A percentile compares a stretch with the other conserved stretches of the same genome.
These are phyloP conservation scores for Sarcophaga carnaria DNA, from an alignment of 2,888 invertebrate genomes.

Conservation along the genomic window DNA sequence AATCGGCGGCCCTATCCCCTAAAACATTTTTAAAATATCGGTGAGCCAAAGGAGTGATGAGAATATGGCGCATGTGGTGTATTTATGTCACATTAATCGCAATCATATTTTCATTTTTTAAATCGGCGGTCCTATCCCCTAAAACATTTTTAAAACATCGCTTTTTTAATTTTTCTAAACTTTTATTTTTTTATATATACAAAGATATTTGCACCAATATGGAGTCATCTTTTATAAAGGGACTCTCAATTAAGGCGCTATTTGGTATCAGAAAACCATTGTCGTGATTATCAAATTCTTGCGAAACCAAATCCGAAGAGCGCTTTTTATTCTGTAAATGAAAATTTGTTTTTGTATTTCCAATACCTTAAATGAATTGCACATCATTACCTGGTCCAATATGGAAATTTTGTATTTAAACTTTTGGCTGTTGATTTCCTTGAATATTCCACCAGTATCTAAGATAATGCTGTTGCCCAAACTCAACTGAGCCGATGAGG, in stretches of 20 bases:
- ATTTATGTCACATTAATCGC: too few species aligned
- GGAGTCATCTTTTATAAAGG: constrained; percentile 82
- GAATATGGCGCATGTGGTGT: too few species aligned
- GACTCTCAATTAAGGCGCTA: constrained; percentile 81
- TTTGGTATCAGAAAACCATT: constrained; percentile 83
- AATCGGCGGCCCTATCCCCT: too few species aligned
- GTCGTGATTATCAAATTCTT: constrained; percentile 78
- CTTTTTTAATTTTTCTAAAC: background rate
- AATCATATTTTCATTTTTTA: too few species aligned
- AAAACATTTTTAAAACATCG: background rate
- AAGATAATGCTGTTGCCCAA: constrained; percentile 76
- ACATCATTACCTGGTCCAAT: constrained; percentile 77
- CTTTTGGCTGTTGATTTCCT: constrained; percentile 75
- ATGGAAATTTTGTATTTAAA: constrained; percentile 80
- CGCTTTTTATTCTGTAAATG: constrained; percentile 73
- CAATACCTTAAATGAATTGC: background rate
- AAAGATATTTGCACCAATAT: constrained; percentile 84
- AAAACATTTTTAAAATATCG: too few species aligned
- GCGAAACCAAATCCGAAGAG: constrained; percentile 77
- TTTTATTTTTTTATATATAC: constrained; percentile 81
- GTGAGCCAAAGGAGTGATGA: too few species aligned
- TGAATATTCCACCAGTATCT: constrained; percentile 79
- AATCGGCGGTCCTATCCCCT: too few species aligned
- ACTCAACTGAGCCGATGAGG: constrained; percentile 12
- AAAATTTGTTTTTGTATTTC: background rate